Evolutionary conservation across 2,888 invertebrate genomes (phyloP).

Genomic region (Xestobium rufovillosum): DNA sequence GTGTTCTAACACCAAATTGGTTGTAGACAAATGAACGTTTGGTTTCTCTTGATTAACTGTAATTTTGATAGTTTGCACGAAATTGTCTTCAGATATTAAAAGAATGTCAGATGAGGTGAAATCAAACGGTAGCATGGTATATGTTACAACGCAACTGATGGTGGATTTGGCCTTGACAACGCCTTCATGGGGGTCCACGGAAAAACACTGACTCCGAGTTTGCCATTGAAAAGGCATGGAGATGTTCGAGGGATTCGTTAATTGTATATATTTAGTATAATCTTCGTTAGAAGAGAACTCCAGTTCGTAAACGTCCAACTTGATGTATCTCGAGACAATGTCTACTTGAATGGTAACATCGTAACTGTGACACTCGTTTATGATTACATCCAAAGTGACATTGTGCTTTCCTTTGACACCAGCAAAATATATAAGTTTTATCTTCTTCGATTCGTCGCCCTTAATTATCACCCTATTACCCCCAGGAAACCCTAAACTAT

Average conservation of each 20-base stretch:
- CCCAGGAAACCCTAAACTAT: conserved; percentile 25
- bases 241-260: conserved; percentile 50
- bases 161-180: conserved; percentile 46
- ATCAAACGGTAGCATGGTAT: conserved; percentile 26
- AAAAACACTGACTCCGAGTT: conserved; percentile 45
- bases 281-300: conserved; percentile 38
- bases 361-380: conserved; percentile 42
- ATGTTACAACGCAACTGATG: conserved; percentile 44
- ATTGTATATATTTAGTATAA: conserved; percentile 42
- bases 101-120: conserved; percentile 30
- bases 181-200: conserved; percentile 48
- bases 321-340: conserved; percentile 38
- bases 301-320: conserved; percentile 32
- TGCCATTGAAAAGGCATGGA: conserved; percentile 47
- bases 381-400: conserved; percentile 38
- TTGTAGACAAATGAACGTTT: conserved; percentile 15
- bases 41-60: conserved; percentile 18
- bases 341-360: conserved; percentile 40
- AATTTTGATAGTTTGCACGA: conserved; percentile 22
- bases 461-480: conserved; percentile 24
- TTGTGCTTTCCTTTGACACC: conserved; percentile 33
- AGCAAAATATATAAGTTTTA: conserved; percentile 30
- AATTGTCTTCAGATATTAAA: conserved; percentile 35
- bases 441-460: conserved; percentile 19
- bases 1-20: conserved; percentile 29